Base-by-base conservation (phyloP, 2,797 vertebrate species). In the Poecilia gillii region DNA sequence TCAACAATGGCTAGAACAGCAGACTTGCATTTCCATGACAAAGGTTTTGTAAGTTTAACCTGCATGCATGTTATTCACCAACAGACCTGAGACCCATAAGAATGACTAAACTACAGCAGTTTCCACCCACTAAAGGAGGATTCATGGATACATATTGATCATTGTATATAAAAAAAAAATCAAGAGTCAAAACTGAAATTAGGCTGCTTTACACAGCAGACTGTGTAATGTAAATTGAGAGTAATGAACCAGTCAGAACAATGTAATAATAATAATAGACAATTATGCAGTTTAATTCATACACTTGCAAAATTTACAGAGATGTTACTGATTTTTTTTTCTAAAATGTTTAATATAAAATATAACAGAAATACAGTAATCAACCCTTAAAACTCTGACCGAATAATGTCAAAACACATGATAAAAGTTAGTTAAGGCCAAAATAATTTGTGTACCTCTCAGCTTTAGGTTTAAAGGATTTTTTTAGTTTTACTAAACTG, bases 41-140 rank as follows among this genome's bases (percentile, higher is more conserved):
- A 83, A 74, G 49, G 83, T 47, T 6, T 51, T 18, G 75, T 78
- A 49, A 51, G 83, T 87, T 88, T 78, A 90, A 88, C 88, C 46
- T 16, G 73, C 92, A 91, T 93, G 93, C 88, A 7, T 84, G 81
- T 89, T 92, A 91, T 84, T 85, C 64, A 88, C 75, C 88, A 86
- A 81, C 85, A 86, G 74, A 79, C 73, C 57, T 39, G 28, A 88
- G 70, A 84, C 66, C 76, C 33, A 46, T 31, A 45, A 25, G 74
- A 75, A 64, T 28, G 31, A 47, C 74, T 57, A 86, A 73, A 79
- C 46, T 77, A 75, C 45, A 79, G 77, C 78, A 76, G 72, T 51
- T 72, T 80, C 71, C 73, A 80, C 64, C 53, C 46, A 12, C 81
- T 43, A 45, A 12, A 74, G 84, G 87, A 80, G 85, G 77, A 78